Base-by-base conservation (phyloP, 2,797 vertebrate genomes). In the Florisuga fusca region DNA sequence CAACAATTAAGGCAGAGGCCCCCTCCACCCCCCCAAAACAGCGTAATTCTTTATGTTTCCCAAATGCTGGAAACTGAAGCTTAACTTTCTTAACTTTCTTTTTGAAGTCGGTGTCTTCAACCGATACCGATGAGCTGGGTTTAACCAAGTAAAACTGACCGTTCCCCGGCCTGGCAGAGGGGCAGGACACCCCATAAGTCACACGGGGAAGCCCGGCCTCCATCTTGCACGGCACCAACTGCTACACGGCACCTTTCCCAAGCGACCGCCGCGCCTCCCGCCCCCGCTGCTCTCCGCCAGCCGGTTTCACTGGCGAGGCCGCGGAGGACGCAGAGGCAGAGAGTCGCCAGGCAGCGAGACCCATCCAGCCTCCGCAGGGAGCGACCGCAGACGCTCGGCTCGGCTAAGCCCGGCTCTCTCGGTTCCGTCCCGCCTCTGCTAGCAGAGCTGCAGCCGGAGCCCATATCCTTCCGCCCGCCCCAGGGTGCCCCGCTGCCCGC, bases 161-260 rank as follows among this genome's bases (percentile, higher is more conserved):
- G 1, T 19, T 54, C 15, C 38, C 13, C 21, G 33, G 11, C 4
- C 5, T 2, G 10, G 22, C 64, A 11, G 54, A 3, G 1, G 11
- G n/a, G 8, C 12, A 22, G 6, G 5, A 8, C 26, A 27, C 10
- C 31, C 16, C 3, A 2, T 1, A 9, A 8, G 9, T 0, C 50
- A 10, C 1, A 6, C 31, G 7, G 7, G 22, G 2, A 7, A 48
- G 6, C 15, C 5, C 6, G 2, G 10, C 38, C 1, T 61, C 38
- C 48, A 48, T 34, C 46, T 25, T 2, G 23, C 33, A 3, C 18
- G 2, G 5, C 6, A n/a, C 13, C 25, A 15, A 55, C 10, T 3
- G 11, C 73, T 45, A 10, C 41, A n/a, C 27, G 21, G 6, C 26
- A 3, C 1, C 31, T 2, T 2, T 10, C 25, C 58, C 23, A 10